phyloP scores from a whole-genome alignment of 2,797 vertebrate genomes.

The Silurus aristotelis region DNA sequence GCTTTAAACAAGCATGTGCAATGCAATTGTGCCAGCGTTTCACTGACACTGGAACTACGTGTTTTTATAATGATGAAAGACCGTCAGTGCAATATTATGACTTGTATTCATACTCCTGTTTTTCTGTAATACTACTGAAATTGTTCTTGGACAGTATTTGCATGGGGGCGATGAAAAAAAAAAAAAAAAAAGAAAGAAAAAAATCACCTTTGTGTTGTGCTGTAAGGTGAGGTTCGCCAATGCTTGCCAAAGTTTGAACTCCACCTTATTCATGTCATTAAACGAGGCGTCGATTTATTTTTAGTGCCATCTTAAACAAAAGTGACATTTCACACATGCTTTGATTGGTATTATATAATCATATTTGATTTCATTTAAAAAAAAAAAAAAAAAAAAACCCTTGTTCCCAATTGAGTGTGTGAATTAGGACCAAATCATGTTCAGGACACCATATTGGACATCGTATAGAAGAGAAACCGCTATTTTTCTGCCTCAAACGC shows the following conservation, averaged over 20 bases:
- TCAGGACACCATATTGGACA: background rate
- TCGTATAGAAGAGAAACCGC: background rate
- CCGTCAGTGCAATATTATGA: slow-evolving; percentile 64
- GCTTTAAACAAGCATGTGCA: slow-evolving; percentile 74
- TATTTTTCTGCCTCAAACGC: slow-evolving; percentile 32
- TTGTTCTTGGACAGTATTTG: slow-evolving; percentile 62
- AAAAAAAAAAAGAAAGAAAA: slow-evolving; percentile 28
- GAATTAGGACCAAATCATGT: slow-evolving; percentile 70
- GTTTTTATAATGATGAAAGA: slow-evolving; percentile 60
- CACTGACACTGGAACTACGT: slow-evolving; percentile 64
- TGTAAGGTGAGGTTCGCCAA: slow-evolving; percentile 60
- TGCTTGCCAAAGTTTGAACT: slow-evolving; percentile 79
- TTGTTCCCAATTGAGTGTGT: slow-evolving; percentile 47
- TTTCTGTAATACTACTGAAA: slow-evolving; percentile 53
- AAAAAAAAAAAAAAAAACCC: slow-evolving; percentile 27
- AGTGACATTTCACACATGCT: slow-evolving; percentile 43
- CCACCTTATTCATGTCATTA: slow-evolving; percentile 62
- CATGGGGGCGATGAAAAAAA: slow-evolving; percentile 64
- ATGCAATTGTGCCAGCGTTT: slow-evolving; percentile 67
- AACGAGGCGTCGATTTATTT: background rate
- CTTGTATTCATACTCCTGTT: slow-evolving; percentile 46
- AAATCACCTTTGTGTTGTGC: slow-evolving; percentile 44
- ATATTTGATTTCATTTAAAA: slow-evolving; percentile 45
- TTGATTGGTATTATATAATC: slow-evolving; percentile 28
- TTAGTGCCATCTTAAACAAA: background rate